phyloP scores from a whole-genome alignment of 2,797 vertebrate species.

The Trematomus bernacchii region DNA sequence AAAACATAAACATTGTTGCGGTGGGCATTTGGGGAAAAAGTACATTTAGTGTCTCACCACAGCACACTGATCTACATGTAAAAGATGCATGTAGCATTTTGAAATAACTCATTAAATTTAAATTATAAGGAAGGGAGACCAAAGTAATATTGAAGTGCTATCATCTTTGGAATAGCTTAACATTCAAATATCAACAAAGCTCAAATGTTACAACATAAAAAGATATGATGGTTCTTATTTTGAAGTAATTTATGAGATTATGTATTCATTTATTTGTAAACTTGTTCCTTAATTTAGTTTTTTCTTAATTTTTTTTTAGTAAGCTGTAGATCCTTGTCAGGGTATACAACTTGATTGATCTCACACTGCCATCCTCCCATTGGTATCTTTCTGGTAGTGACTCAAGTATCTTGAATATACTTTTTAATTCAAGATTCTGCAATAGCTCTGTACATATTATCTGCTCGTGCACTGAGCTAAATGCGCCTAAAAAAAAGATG shows the following conservation, averaged over 20 bases:
- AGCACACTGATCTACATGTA: not conserved
- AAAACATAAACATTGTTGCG: conserved; percentile 13
- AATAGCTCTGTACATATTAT: not conserved
- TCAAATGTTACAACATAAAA: not conserved
- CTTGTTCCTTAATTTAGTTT: not conserved
- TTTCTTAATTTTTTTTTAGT: not conserved
- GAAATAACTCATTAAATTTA: not conserved
- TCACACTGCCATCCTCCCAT: conserved; percentile 4
- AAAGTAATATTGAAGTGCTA: not conserved
- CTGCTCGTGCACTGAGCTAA: conserved; percentile 12
- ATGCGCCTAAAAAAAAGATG: conserved; percentile 32
- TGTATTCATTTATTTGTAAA: not conserved
- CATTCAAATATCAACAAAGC: not conserved
- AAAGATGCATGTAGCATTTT: not conserved
- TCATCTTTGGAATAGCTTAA: not conserved
- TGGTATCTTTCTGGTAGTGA: not conserved
- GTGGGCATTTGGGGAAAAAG: not conserved
- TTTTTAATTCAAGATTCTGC: conserved; percentile 10
- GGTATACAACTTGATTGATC: not conserved
- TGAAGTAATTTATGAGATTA: not conserved
- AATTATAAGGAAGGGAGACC: not conserved
- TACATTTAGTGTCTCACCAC: conserved; percentile 1
- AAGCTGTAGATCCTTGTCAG: not conserved
- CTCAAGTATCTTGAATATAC: not conserved
- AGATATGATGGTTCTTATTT: not conserved